A percentile compares a stretch with the other conserved stretches of the same genome.
phyloP scores from a whole-genome alignment of 2,888 invertebrate genomes.

The Latrodectus elegans region DNA sequence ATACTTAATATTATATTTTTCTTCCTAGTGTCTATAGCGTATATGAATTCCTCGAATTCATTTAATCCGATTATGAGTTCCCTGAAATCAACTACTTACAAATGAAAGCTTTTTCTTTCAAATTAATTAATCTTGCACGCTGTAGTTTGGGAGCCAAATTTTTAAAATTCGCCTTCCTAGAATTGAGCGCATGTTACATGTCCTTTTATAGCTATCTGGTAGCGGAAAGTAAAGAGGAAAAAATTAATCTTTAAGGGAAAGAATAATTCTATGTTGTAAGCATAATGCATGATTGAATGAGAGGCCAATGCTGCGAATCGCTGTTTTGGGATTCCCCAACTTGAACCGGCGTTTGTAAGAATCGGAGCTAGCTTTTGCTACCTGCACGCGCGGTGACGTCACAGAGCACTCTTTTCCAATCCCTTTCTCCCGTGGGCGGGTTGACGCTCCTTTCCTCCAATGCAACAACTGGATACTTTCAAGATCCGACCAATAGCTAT shows the following conservation, averaged over 20 bases:
- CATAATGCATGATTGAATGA: slow-evolving; percentile 68
- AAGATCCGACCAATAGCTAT: slow-evolving; percentile 55
- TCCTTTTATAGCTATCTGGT: not conserved
- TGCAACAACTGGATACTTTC: slow-evolving; percentile 57
- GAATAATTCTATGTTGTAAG: slow-evolving; percentile 67
- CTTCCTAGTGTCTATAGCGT: no score
- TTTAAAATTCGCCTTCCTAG: not conserved
- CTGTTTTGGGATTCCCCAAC: slow-evolving; percentile 61
- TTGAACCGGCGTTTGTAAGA: slow-evolving; percentile 58
- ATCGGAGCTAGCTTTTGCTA: slow-evolving; percentile 51
- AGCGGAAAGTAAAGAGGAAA: slow-evolving; percentile 5
- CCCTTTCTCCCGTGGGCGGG: slow-evolving; percentile 59
- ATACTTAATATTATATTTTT: no score
- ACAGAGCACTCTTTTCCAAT: slow-evolving; percentile 60
- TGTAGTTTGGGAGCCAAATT: not conserved
- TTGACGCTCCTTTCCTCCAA: slow-evolving; percentile 42
- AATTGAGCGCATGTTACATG: not conserved
- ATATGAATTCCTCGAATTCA: no score
- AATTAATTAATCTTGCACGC: not conserved
- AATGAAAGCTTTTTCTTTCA: not conserved
- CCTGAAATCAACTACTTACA: not conserved
- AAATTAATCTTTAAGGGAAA: slow-evolving; percentile 38
- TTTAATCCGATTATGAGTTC: no score
- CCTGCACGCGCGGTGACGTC: slow-evolving; percentile 61
- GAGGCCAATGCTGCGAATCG: slow-evolving; percentile 56